Percentiles rank a stretch among this genome's conserved stretches.
phyloP scores from a whole-genome alignment of 1,140 invertebrate species.

The Zaprionus inermis region DNA sequence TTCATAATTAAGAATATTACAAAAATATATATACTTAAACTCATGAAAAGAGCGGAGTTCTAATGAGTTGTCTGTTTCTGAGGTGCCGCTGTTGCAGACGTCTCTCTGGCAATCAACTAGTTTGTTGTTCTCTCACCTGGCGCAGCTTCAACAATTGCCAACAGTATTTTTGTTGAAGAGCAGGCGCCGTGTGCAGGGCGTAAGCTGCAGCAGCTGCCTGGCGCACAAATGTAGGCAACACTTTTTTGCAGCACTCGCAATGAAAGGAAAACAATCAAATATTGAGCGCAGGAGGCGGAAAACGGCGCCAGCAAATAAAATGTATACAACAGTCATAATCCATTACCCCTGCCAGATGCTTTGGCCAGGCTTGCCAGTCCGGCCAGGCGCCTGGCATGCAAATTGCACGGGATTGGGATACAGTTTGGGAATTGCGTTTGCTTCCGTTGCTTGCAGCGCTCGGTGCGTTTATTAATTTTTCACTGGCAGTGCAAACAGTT shows the following conservation, averaged over 20 bases:
- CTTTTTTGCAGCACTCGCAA: constrained; percentile 36
- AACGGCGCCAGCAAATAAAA: constrained; percentile 54
- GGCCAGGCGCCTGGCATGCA: constrained; percentile 5
- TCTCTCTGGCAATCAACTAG: constrained; percentile 16
- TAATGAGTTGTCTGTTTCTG: too few relatives aligned
- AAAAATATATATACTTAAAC: too few relatives aligned
- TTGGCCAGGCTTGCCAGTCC: neutral
- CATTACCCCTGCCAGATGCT: constrained; percentile 69
- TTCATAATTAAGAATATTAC: too few relatives aligned
- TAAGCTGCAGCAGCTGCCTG: constrained; percentile 2
- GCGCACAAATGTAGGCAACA: constrained; percentile 39
- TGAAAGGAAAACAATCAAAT: constrained; percentile 70
- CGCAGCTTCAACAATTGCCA: constrained; percentile 46
- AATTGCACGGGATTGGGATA: constrained; percentile 27
- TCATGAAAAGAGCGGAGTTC: too few relatives aligned
- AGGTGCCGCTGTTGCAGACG: too few relatives aligned
- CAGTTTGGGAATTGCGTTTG: constrained; percentile 11
- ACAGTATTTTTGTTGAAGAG: constrained; percentile 43
- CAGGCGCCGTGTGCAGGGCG: neutral
- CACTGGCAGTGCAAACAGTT: constrained; percentile 40
- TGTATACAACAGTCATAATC: constrained; percentile 65
- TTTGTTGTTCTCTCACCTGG: constrained; percentile 45
- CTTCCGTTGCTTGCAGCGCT: constrained; percentile 2
- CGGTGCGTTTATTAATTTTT: constrained; percentile 67
- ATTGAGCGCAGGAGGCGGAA: constrained; percentile 51